Evolutionary conservation across 2,113 vertebrate species (phyloP).

Genomic region (Alces alces): DNA sequence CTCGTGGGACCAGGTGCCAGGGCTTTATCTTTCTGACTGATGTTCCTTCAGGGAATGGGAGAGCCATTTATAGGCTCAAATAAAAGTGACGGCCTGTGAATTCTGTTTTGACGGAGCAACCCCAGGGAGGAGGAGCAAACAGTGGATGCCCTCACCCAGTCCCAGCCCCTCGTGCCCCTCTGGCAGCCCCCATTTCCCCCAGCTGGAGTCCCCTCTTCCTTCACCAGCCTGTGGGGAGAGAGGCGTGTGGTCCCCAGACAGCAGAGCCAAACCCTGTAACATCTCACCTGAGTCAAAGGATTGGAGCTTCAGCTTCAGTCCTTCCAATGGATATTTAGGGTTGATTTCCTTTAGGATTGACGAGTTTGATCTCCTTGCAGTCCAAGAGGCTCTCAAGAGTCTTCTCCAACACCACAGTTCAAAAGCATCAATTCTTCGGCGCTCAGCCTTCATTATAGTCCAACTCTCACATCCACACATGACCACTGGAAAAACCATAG

Average conservation of each 20-base stretch:
- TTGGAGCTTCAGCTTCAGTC: neutral
- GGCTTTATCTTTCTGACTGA: neutral
- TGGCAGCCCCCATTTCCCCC: neutral
- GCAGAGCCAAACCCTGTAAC: neutral
- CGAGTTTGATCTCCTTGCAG: neutral
- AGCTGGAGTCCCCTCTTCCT: neutral
- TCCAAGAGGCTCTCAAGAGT: neutral
- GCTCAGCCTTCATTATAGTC: neutral
- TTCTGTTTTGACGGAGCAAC: neutral
- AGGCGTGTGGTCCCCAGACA: neutral
- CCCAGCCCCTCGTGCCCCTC: neutral
- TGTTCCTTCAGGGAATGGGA: neutral
- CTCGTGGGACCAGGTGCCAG: neutral
- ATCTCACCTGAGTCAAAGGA: neutral
- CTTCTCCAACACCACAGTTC: neutral
- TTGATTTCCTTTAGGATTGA: neutral
- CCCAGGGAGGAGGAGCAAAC: neutral
- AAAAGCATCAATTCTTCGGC: neutral
- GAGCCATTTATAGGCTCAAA: neutral
- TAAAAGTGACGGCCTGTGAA: neutral
- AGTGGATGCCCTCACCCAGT: neutral
- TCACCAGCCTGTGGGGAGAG: neutral
- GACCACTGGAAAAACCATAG: neutral
- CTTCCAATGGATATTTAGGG: too few species aligned
- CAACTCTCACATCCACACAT: neutral